Evolutionary conservation across 2,797 vertebrate genomes (phyloP).

Genomic region (Chelon labrosus): DNA sequence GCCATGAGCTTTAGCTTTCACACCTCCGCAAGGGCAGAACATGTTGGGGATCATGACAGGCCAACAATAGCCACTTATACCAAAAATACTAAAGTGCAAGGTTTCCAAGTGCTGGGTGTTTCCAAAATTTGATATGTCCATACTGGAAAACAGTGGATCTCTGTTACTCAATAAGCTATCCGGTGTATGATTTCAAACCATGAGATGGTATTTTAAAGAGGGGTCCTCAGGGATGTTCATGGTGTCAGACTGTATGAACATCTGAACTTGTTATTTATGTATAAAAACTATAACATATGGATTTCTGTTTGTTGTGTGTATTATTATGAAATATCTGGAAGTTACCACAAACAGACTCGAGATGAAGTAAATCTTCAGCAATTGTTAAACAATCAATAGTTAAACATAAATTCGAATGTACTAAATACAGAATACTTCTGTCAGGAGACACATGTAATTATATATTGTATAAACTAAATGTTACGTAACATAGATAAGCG

Average conservation of each 20-base stretch:
- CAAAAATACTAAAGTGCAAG: constrained; percentile 9
- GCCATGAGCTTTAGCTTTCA: constrained; percentile 40
- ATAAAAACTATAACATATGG: background rate
- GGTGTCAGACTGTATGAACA: background rate
- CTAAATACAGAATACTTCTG: too few relatives aligned
- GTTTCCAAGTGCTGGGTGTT: constrained; percentile 36
- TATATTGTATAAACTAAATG: background rate
- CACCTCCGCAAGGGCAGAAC: constrained; percentile 32
- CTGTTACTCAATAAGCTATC: constrained; percentile 17
- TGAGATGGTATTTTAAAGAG: constrained; percentile 2
- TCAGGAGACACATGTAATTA: background rate
- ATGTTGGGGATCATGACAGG: constrained; percentile 42
- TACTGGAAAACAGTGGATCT: constrained; percentile 19
- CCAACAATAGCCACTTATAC: constrained; percentile 31
- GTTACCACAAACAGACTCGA: background rate
- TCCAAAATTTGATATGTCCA: constrained; percentile 42
- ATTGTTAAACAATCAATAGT: background rate
- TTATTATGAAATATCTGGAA: constrained; percentile 3
- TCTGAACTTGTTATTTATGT: background rate
- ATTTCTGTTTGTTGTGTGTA: background rate
- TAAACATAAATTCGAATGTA: background rate
- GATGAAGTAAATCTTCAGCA: constrained; percentile 8
- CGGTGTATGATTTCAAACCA: constrained; percentile 11
- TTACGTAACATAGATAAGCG: background rate
- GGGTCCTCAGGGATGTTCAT: background rate